phyloP scores from a whole-genome alignment of 1,140 invertebrate species.

The Helicoverpa zea region DNA sequence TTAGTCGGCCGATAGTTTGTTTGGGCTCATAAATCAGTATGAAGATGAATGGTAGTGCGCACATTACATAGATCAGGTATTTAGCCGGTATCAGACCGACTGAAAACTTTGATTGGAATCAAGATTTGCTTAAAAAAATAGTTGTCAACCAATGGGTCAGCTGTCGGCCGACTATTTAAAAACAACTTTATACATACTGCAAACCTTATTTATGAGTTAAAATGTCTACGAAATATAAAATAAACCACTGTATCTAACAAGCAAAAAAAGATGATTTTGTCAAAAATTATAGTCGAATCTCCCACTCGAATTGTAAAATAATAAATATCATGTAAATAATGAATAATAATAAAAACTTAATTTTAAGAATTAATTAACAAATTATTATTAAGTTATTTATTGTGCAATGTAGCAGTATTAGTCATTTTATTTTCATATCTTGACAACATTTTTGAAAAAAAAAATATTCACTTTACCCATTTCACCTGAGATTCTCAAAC shows the following conservation, averaged over 20 bases:
- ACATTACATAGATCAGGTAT: no score
- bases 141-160: no score
- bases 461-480: not conserved
- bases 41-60: no score
- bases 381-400: constrained; percentile 79
- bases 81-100: no score
- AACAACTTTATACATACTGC: no score
- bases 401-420: constrained; percentile 85
- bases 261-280: constrained; percentile 25
- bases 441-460: constrained; percentile 45
- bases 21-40: no score
- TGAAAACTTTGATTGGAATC: no score
- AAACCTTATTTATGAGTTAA: no score
- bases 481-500: no score
- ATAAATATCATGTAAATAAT: constrained; percentile 56
- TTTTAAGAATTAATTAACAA: constrained; percentile 62
- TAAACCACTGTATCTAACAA: not conserved
- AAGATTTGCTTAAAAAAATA: no score
- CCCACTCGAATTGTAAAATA: constrained; percentile 68
- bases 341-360: constrained; percentile 26
- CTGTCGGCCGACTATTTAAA: no score
- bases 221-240: not conserved
- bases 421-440: constrained; percentile 52
- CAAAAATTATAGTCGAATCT: constrained; percentile 49
- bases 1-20: no score